Evolutionary conservation across 2,888 invertebrate genomes (phyloP).

Genomic region (Eudemis profundana): DNA sequence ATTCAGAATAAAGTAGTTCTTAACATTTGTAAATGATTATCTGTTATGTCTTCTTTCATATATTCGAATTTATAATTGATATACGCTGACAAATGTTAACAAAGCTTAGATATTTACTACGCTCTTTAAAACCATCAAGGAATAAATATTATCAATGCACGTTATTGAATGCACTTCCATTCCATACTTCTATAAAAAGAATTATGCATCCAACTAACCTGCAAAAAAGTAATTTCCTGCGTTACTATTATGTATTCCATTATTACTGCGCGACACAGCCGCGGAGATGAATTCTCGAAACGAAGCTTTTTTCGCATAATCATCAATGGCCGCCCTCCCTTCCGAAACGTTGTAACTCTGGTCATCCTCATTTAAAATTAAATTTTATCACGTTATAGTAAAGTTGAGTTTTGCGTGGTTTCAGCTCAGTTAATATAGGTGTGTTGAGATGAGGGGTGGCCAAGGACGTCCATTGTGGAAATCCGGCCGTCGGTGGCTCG

Average conservation of each 20-base stretch:
- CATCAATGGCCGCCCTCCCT: slow-evolving; percentile 53
- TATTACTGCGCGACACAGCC: slow-evolving; percentile 13
- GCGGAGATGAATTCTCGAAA: slow-evolving; percentile 54
- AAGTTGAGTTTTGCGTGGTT: slow-evolving; percentile 49
- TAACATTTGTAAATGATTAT: background rate
- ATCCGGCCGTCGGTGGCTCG: slow-evolving; percentile 55
- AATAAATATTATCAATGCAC: background rate
- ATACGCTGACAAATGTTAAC: no score
- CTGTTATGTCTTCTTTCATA: no score
- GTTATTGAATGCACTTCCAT: background rate
- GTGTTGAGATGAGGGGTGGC: slow-evolving; percentile 68
- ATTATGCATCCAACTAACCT: slow-evolving; percentile 21
- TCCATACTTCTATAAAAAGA: background rate
- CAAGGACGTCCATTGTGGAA: slow-evolving; percentile 78
- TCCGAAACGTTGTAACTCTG: slow-evolving; percentile 45
- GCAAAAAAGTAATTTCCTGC: slow-evolving; percentile 48
- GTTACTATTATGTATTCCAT: slow-evolving; percentile 33
- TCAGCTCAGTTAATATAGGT: slow-evolving; percentile 39
- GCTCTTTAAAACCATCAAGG: no score
- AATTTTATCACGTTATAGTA: slow-evolving; percentile 48
- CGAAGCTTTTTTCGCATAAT: slow-evolving; percentile 61
- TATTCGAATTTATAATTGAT: no score
- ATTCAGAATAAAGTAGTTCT: background rate
- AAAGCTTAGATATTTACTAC: no score
- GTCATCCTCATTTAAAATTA: slow-evolving; percentile 38